phyloP scores from a whole-genome alignment of 1,140 invertebrate species.

The Drosophila pachea region DNA sequence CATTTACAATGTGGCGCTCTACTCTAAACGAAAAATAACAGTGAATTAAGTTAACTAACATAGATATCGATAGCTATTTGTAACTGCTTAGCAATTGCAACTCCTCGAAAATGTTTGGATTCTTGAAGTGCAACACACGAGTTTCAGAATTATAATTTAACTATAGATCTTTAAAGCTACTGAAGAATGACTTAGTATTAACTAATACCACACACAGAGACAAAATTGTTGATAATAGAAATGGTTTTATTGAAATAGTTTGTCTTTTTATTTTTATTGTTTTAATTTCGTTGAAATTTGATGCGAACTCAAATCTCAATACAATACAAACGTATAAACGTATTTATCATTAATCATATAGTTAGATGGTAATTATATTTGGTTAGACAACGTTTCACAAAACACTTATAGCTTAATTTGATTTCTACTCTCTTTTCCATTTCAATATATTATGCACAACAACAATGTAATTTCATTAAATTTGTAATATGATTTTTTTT shows the following conservation, averaged over 20 bases:
- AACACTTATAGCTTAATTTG: conserved; percentile 66
- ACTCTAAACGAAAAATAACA: conserved; percentile 26
- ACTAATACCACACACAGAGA: conserved; percentile 48
- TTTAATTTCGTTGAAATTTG: conserved; percentile 34
- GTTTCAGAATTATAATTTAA: too few species aligned
- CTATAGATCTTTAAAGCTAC: too few species aligned
- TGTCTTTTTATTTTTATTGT: conserved; percentile 3
- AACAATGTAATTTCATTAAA: conserved; percentile 25
- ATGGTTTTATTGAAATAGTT: conserved; percentile 53
- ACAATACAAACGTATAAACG: conserved; percentile 72
- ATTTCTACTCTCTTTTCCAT: conserved; percentile 3
- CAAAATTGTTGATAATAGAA: conserved; percentile 34
- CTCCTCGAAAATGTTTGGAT: conserved; percentile 6
- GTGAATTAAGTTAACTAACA: conserved; percentile 1
- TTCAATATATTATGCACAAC: conserved; percentile 53
- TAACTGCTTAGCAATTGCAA: neutral
- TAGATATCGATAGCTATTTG: conserved; percentile 16
- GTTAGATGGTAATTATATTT: conserved; percentile 62
- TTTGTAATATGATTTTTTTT: conserved; percentile 24
- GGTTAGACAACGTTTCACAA: conserved; percentile 73
- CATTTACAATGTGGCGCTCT: conserved; percentile 15
- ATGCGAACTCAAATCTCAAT: conserved; percentile 31
- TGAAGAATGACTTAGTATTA: neutral
- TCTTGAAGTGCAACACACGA: conserved; percentile 43
- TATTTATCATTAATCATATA: conserved; percentile 55